Conservation (phyloP, 2,113 vertebrate genomes). For the Antechinus stuartii region DNA sequence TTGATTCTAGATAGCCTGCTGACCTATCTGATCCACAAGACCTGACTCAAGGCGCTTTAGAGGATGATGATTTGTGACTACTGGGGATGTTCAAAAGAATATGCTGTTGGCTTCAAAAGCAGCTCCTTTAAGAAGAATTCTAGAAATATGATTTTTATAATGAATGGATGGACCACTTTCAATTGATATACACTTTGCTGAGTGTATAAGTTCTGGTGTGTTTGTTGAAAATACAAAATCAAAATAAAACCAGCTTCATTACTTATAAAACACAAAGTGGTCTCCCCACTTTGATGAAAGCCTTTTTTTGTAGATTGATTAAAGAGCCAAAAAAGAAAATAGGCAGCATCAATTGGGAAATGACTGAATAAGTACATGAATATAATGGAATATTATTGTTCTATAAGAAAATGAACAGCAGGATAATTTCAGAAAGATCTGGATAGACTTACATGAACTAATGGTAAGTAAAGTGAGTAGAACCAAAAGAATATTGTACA, state of each 20-base stretch:
- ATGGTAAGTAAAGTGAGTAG: no score
- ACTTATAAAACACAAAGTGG: neutral
- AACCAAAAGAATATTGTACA: no score
- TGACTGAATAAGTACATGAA: no score
- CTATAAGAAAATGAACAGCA: no score
- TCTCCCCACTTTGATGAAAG: neutral
- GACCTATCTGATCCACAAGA: neutral
- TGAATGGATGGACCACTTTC: neutral
- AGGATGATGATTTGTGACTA: neutral
- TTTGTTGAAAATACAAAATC: neutral
- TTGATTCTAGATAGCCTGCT: neutral
- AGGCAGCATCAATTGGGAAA: no score
- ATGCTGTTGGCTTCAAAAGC: neutral
- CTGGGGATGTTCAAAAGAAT: neutral
- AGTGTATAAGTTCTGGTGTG: neutral
- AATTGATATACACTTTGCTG: neutral
- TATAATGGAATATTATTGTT: no score
- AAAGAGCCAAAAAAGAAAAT: neutral
- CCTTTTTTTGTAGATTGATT: neutral
- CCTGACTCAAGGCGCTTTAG: neutral
- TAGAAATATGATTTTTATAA: neutral
- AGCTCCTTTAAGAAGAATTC: neutral
- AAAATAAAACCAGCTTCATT: neutral
- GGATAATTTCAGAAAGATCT: no score
- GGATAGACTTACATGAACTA: no score